Evolutionary conservation across 2,113 vertebrate genomes (phyloP).

Genomic region (Ursus arctos): DNA sequence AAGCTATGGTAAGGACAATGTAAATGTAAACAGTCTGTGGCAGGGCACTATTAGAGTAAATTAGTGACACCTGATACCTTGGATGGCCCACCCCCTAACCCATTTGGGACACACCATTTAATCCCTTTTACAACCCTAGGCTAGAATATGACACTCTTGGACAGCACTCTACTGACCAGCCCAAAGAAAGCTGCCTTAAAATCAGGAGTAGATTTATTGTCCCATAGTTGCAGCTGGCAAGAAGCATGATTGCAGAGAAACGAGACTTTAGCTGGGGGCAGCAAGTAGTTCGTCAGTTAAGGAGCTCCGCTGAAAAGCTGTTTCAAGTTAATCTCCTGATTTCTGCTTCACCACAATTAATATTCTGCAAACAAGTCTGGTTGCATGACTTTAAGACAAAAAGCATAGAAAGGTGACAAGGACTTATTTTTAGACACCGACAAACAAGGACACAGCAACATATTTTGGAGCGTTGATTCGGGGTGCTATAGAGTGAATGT

Average conservation of each 20-base stretch:
- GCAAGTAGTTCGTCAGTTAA: constrained; percentile 47
- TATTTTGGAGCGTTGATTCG: constrained; percentile 69
- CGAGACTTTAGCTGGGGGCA: constrained; percentile 1
- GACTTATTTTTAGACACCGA: constrained; percentile 71
- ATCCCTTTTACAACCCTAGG: background rate
- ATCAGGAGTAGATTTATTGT: constrained; percentile 35
- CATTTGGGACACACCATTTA: background rate
- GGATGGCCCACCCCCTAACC: background rate
- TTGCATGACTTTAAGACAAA: constrained; percentile 70
- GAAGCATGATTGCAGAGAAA: background rate
- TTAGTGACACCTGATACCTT: background rate
- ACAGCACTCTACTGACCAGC: background rate
- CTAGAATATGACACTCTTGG: background rate
- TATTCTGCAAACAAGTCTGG: constrained; percentile 52
- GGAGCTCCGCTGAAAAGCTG: constrained; percentile 23
- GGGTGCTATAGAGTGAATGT: constrained; percentile 55
- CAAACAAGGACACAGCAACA: constrained; percentile 58
- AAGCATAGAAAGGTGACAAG: constrained; percentile 57
- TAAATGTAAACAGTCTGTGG: constrained; percentile 22
- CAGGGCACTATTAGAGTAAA: background rate
- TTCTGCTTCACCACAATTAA: constrained; percentile 64
- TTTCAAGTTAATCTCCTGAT: constrained; percentile 47
- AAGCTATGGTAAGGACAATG: background rate
- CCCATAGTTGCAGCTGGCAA: background rate
- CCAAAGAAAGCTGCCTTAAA: constrained; percentile 49